These are phyloP conservation scores for Zapornia atra DNA, from an alignment of 2,113 vertebrate genomes.

Conservation along the genomic window DNA sequence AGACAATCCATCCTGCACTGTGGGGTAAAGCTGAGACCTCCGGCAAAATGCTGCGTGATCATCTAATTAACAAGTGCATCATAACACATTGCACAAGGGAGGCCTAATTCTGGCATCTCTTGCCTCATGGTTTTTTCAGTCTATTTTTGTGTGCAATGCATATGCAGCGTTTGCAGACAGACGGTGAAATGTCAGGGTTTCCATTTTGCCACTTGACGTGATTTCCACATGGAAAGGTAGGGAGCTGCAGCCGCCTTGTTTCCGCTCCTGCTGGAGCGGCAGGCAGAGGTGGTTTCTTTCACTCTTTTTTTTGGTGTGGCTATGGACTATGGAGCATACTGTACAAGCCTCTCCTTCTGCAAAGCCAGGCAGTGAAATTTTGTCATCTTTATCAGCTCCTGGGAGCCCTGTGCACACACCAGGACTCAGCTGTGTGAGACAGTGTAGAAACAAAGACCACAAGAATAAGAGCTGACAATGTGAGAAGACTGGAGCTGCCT, in stretches of 20 bases:
- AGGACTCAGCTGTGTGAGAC: background rate
- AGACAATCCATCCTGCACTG: background rate
- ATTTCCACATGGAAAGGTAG: slow-evolving; percentile 3
- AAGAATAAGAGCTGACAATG: background rate
- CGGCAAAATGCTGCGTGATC: background rate
- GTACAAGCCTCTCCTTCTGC: background rate
- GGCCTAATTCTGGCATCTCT: slow-evolving; percentile 11
- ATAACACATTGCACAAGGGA: background rate
- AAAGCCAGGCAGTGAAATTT: background rate
- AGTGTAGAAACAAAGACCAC: background rate
- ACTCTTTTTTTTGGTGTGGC: background rate
- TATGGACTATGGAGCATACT: background rate
- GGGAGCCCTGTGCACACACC: accelerated
- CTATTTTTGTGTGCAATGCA: slow-evolving; percentile 15
- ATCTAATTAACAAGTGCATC: background rate
- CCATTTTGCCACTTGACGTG: slow-evolving; percentile 7
- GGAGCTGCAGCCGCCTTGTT: background rate
- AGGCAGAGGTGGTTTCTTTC: background rate
- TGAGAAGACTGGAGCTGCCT: background rate
- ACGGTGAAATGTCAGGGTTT: slow-evolving; percentile 46
- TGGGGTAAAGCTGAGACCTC: background rate
- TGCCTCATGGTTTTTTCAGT: slow-evolving; percentile 5
- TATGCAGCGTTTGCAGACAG: slow-evolving; percentile 28
- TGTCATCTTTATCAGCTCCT: background rate
- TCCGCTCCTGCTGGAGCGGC: background rate